Base-by-base conservation (phyloP, 2,888 invertebrate species). In the Limnephilus auricula region DNA sequence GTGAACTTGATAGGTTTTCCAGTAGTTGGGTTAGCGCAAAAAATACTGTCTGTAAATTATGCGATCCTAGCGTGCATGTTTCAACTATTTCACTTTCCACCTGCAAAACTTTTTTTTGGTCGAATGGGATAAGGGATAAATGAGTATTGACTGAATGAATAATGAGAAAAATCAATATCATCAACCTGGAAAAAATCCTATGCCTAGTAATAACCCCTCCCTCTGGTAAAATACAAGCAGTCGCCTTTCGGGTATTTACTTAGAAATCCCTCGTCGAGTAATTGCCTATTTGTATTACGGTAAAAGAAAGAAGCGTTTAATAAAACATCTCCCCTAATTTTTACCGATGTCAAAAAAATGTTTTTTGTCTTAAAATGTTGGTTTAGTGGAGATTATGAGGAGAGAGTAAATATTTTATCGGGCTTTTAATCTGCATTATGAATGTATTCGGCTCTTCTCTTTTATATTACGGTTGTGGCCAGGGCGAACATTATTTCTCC, bases 331-430 rank as follows among this genome's bases (percentile, higher is more conserved):
- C 89, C 89, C 89, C 84, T 89, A 82, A 88, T 90, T 90, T 91
- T 91, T 88, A 86, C 87, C 79, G 34, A 87, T 87, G 89, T 82
- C 79, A 85, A 86, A 90, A 91, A 90, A 89, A 89, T 82, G 84
- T 88, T 89, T 65, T 92, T 92, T 89, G 90, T 89, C 83, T 90
- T 90, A 89, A 89, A 92, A 90, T 90, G 90, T 92, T 92, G 89
- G 85, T 85, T 86, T 50, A 90, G 89, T 31, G 31, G 40, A 90
- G 92, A 92, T 90, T 92, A 89, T 85, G 85, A 90, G 82, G 50
- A 88, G 40, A 37, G 83, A 83, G 88, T 90, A 92, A 92, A 92
- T 92, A 92, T 92, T 92, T 90, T 89, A 92, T 92, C 82, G 89
- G 89, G 90, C 80, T 89, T 92, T 90, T 92, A 89, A 91, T 91